Conservation (phyloP, 2,797 vertebrate genomes). For the Falco peregrinus region DNA sequence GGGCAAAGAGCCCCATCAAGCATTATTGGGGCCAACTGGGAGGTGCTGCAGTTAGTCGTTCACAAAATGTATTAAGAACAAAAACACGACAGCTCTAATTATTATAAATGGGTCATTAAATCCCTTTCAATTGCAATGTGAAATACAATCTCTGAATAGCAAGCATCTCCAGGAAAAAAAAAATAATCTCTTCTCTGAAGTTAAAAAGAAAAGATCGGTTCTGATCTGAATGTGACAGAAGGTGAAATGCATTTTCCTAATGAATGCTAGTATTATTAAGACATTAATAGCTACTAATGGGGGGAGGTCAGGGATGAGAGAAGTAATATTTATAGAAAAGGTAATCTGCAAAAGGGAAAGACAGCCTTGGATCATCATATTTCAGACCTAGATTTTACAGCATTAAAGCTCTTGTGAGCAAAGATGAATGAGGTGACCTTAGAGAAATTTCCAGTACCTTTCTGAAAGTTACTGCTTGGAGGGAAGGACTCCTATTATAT, state of each 20-base stretch:
- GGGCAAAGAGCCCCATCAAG: constrained; percentile 7
- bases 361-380: not conserved
- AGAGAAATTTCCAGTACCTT: constrained; percentile 7
- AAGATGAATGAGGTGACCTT: constrained; percentile 9
- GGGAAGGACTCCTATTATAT: not conserved
- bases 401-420: not conserved
- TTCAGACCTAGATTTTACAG: not conserved
- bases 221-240: constrained; percentile 10
- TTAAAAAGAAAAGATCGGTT: not conserved
- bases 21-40: not conserved
- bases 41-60: constrained; percentile 46
- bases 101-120: constrained; percentile 62
- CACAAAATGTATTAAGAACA: constrained; percentile 40
- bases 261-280: constrained; percentile 15
- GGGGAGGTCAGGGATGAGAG: not conserved
- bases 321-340: not conserved
- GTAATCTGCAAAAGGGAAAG: not conserved
- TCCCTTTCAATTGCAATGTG: not conserved
- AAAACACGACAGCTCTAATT: constrained; percentile 32
- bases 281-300: constrained; percentile 24
- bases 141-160: constrained; percentile 43
- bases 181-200: not conserved
- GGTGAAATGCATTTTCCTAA: constrained; percentile 33
- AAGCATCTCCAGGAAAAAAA: not conserved
- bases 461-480: not conserved